Conservation (phyloP, 2,113 vertebrate genomes). For the Neotragus pygmaeus region DNA sequence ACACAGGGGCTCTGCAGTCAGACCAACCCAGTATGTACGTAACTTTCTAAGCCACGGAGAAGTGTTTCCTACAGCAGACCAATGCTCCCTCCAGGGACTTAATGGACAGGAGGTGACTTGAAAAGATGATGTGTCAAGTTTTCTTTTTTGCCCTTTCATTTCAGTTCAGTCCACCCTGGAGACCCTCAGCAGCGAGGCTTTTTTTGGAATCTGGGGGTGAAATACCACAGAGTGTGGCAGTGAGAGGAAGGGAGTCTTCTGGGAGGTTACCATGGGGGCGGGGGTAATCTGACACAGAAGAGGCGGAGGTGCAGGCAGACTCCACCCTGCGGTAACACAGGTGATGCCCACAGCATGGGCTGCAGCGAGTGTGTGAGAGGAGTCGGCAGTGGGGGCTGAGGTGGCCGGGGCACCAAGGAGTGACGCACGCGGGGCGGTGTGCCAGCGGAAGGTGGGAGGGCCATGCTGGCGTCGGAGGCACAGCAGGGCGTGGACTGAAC, state of each 20-base stretch:
- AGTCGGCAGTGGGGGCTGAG: background rate
- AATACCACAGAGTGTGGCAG: background rate
- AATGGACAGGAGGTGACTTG: background rate
- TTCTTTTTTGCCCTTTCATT: background rate
- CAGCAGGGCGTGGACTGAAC: background rate
- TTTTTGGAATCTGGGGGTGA: background rate
- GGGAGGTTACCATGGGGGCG: background rate
- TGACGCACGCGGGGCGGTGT: rapidly evolving
- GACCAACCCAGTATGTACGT: background rate
- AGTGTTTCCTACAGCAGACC: background rate
- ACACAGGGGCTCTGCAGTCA: background rate
- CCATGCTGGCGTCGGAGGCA: background rate
- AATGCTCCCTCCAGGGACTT: background rate
- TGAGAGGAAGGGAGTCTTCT: background rate
- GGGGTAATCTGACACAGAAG: background rate
- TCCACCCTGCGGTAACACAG: background rate
- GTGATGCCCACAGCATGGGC: background rate
- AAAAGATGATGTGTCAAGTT: background rate
- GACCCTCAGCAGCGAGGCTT: background rate
- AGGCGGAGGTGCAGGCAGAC: background rate
- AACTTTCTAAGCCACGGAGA: background rate
- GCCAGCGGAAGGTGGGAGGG: background rate
- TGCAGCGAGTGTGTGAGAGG: background rate
- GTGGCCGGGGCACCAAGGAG: background rate
- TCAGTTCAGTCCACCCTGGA: background rate